Base-by-base conservation (phyloP, 2,797 vertebrate genomes). In the Poliocrania exsul region DNA sequence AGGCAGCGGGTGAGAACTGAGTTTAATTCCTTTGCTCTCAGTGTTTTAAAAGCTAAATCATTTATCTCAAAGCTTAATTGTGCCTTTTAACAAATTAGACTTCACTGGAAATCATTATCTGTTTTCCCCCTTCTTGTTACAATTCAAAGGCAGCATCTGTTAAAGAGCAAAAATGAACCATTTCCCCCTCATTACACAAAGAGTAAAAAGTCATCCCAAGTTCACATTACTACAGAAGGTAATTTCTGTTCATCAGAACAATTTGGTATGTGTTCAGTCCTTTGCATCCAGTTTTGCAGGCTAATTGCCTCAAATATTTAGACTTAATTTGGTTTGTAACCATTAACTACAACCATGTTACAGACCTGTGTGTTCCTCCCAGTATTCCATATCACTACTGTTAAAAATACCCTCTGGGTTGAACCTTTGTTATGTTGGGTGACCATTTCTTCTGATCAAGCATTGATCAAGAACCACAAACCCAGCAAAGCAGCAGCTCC, bases 41-140 rank as follows among this genome's bases (percentile, higher is more conserved):
- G 49, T 42, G 29, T 86, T 94, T 93, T 79, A 88, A 89, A 95
- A 95, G 70, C 78, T 42, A 83, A 88, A 95, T 64, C 49, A 11
- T 96, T 94, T 94, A 82, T 92, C 93, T 91, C 86, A 88, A 61
- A 87, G 90, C 84, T 96, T 94, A 92, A 93, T 75, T 96, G 85
- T 79, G 79, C 67, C 81, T 95, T 93, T 88, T 92, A 95, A 91
- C 77, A 92, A 95, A 94, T 92, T 70, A 94, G 82, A 72, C 92
- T 94, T 93, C 91, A 93, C 86, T 85, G 81, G 88, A 95, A 96
- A 92, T 96, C 89, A 92, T 93, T 95, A 94, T 91, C 95, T 88
- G 49, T 86, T 86, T 95, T 50, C 38, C 40, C 28, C 26, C 72
- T 90, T 92, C 71, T 89, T 90, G 83, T 88, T 83, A 93, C 69